Conservation (phyloP, 2,113 vertebrate species). For the Gallinago paraguaiae region DNA sequence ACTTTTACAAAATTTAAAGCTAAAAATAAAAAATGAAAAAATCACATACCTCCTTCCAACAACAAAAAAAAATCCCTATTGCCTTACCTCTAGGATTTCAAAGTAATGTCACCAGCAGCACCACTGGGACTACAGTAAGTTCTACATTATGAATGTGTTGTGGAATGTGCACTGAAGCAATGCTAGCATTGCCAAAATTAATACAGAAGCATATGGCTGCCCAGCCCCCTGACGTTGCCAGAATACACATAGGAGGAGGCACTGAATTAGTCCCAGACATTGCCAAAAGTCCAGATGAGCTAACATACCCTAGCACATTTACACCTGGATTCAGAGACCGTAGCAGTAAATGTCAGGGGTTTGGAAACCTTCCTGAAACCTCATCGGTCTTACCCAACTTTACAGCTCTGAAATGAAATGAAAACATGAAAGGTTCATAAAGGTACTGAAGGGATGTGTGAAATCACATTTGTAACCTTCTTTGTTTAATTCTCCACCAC, state of each 20-base stretch:
- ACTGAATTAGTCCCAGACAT: constrained; percentile 4
- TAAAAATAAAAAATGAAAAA: too few species aligned
- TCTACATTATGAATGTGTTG: not conserved
- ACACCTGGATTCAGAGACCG: constrained; percentile 28
- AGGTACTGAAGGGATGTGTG: not conserved
- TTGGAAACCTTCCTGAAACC: constrained; percentile 33
- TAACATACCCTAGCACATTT: constrained; percentile 33
- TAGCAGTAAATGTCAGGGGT: not conserved
- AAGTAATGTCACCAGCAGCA: not conserved
- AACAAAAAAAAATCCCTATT: accelerated
- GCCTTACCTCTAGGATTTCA: not conserved
- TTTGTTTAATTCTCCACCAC: not conserved
- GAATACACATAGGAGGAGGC: constrained; percentile 12
- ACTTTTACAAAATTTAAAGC: not conserved
- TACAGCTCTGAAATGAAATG: not conserved
- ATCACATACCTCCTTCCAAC: not conserved
- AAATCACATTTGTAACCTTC: not conserved
- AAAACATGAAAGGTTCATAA: not conserved
- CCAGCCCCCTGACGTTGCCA: not conserved
- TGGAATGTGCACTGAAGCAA: not conserved
- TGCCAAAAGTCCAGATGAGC: constrained; percentile 7
- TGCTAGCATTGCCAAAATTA: constrained; percentile 17
- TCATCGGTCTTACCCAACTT: not conserved
- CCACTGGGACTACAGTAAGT: not conserved
- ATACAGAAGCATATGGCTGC: constrained; percentile 22